Conservation (phyloP, 1,140 invertebrate species). For the Drosophila pruinosa region DNA sequence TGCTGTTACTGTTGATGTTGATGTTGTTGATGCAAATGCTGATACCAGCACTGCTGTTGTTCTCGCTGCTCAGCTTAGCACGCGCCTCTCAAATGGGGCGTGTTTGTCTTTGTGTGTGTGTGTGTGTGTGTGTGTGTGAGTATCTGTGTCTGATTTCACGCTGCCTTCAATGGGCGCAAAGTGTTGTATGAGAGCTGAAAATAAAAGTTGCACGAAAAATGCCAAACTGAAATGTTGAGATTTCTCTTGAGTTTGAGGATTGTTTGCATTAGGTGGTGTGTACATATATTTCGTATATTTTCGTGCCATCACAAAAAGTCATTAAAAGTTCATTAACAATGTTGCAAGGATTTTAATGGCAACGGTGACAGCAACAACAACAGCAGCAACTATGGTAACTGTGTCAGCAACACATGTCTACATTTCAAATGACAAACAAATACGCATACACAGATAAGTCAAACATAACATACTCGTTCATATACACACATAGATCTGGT, state of each 20-base stretch:
- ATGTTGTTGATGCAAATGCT: conserved; percentile 43
- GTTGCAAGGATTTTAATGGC: conserved; percentile 72
- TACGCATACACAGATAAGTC: conserved; percentile 37
- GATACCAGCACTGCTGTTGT: conserved; percentile 29
- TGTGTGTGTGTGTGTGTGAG: conserved; percentile 25
- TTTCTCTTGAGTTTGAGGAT: conserved; percentile 33
- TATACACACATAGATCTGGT: neutral
- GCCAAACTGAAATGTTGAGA: conserved; percentile 49
- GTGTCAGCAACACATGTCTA: conserved; percentile 62
- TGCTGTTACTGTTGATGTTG: conserved; percentile 16
- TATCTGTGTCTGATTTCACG: conserved; percentile 72
- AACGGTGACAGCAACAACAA: conserved; percentile 28
- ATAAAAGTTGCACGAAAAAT: conserved; percentile 39
- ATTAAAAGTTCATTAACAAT: conserved; percentile 82
- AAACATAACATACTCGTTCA: conserved; percentile 40
- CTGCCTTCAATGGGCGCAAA: conserved; percentile 49
- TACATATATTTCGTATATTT: conserved; percentile 27
- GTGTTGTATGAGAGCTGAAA: conserved; percentile 19
- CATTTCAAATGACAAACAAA: conserved; percentile 70
- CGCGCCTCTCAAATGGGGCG: conserved; percentile 13
- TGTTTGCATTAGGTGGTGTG: conserved; percentile 19
- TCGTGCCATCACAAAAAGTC: conserved; percentile 67
- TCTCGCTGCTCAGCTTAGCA: conserved; percentile 9
- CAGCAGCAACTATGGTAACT: conserved; percentile 30
- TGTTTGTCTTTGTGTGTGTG: conserved; percentile 14